phyloP scores from a whole-genome alignment of 2,113 vertebrate species.

The Hirundichthys speculiger region DNA sequence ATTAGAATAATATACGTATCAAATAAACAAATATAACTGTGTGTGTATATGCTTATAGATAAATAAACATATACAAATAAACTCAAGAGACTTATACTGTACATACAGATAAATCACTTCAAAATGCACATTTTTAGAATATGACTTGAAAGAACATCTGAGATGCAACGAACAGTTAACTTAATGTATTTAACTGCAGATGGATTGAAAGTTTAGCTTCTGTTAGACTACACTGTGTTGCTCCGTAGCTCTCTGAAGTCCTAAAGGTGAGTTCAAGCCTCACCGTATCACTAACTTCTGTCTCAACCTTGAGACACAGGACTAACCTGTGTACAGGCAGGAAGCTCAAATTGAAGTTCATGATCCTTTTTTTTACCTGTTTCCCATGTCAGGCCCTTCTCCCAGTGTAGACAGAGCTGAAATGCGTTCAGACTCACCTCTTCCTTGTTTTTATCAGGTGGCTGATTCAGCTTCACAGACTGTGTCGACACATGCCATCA shows the following conservation, averaged over 20 bases:
- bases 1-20: too few relatives aligned
- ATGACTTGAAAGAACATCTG: too few relatives aligned
- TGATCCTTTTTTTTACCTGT: conserved; percentile 16
- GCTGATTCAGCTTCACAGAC: conserved; percentile 8
- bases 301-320: neutral
- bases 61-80: too few relatives aligned
- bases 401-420: neutral
- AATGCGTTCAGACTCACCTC: neutral
- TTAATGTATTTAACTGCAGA: too few relatives aligned
- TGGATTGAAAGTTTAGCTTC: neutral
- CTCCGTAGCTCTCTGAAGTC: too few relatives aligned
- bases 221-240: neutral
- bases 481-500: conserved; percentile 21
- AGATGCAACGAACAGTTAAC: too few relatives aligned
- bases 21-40: too few relatives aligned
- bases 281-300: too few relatives aligned
- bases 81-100: too few relatives aligned
- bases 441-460: neutral
- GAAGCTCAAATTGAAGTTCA: conserved; percentile 25
- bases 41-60: too few relatives aligned
- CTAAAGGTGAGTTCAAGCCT: neutral
- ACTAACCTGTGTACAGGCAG: conserved; percentile 50
- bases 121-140: too few relatives aligned
- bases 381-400: conserved; percentile 8
- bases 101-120: too few relatives aligned